Conservation (phyloP, 2,797 vertebrate species). For the Lagocephalus sceleratus region DNA sequence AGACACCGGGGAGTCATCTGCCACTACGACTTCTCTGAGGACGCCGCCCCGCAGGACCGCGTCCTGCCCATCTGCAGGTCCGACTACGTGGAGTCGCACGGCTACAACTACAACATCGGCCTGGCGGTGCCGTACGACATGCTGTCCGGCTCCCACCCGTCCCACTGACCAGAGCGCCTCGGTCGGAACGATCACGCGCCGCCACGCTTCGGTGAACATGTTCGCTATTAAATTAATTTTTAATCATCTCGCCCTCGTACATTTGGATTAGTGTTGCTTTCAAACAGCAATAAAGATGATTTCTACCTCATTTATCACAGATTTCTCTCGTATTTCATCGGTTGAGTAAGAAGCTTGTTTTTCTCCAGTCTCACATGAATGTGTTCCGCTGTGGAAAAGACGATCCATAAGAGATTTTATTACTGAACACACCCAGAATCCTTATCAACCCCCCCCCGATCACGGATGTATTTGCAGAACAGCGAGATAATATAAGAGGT, state of each 20-base stretch:
- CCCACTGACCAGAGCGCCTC: constrained; percentile 35
- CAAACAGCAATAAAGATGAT: constrained; percentile 21
- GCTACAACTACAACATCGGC: constrained; percentile 90
- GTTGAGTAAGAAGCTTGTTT: background rate
- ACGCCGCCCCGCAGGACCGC: constrained; percentile 76
- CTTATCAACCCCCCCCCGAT: background rate
- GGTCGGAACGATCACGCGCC: background rate
- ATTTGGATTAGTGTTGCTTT: constrained; percentile 1
- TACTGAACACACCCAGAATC: background rate
- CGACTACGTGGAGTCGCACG: constrained; percentile 68
- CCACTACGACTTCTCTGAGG: constrained; percentile 87
- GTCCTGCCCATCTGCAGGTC: constrained; percentile 90
- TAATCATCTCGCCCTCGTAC: constrained; percentile 1
- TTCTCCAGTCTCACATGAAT: constrained; percentile 10
- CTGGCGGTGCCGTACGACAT: constrained; percentile 83
- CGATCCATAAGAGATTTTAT: too few relatives aligned
- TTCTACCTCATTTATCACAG: constrained; percentile 11
- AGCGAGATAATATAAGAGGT: constrained; percentile 11
- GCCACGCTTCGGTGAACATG: background rate
- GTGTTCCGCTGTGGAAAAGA: constrained; percentile 14
- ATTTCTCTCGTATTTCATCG: background rate
- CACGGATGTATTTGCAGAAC: background rate
- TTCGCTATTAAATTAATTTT: constrained; percentile 2
- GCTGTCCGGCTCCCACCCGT: constrained; percentile 47
- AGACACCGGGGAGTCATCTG: constrained; percentile 89